Conservation (phyloP, 2,888 invertebrate species). For the Callinectes sapidus region DNA sequence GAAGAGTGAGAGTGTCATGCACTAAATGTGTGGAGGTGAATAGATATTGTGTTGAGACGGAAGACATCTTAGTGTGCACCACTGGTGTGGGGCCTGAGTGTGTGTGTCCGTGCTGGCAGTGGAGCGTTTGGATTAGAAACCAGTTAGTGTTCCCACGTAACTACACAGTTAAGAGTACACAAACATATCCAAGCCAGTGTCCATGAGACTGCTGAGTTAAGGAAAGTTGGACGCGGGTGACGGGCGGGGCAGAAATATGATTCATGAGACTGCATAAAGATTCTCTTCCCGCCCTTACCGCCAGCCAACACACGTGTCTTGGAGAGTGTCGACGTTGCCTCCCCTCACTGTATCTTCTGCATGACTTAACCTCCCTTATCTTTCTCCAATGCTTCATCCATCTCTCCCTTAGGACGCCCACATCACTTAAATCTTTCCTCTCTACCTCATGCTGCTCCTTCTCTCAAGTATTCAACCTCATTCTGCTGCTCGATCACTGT, state of each 20-base stretch:
- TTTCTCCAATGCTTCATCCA: background rate
- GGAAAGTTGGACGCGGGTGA: conserved; percentile 20
- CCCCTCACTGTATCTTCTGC: background rate
- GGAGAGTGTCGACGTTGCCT: background rate
- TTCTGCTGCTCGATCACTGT: background rate
- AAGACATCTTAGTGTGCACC: background rate
- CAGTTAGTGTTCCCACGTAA: background rate
- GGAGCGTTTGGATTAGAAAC: background rate
- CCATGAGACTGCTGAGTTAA: background rate
- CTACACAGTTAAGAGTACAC: background rate
- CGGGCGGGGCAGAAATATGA: conserved; percentile 5
- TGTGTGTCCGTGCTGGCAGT: background rate
- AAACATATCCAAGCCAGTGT: background rate
- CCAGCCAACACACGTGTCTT: background rate
- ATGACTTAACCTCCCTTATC: background rate
- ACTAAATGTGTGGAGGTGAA: background rate
- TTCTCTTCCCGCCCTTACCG: background rate
- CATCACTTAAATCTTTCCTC: background rate
- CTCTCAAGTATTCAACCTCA: background rate
- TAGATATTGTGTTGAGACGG: background rate
- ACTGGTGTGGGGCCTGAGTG: background rate
- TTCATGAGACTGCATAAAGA: conserved; percentile 17
- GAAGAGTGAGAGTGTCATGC: background rate
- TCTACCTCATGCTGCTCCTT: background rate
- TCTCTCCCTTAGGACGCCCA: background rate